Evolutionary conservation across 2,113 vertebrate genomes (phyloP).

Genomic region (Clinocottus analis): DNA sequence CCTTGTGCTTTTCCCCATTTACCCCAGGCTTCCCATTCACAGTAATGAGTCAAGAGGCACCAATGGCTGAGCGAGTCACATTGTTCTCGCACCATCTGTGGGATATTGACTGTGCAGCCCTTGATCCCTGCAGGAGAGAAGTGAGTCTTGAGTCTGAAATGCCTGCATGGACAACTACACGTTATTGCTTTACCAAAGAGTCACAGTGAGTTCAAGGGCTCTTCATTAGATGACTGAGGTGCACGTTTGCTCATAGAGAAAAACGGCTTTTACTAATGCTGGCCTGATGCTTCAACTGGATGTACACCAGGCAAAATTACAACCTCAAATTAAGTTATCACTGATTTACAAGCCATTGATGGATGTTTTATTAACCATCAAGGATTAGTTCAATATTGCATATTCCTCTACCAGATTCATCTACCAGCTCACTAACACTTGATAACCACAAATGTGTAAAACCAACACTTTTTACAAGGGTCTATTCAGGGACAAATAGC

Average conservation of each 20-base stretch:
- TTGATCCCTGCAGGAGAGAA: constrained; percentile 33
- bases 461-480: neutral
- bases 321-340: neutral
- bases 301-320: neutral
- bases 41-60: constrained; percentile 60
- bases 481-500: neutral
- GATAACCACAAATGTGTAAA: neutral
- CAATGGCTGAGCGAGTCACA: constrained; percentile 37
- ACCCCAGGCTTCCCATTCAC: constrained; percentile 50
- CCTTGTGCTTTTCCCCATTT: constrained; percentile 61
- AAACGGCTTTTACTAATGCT: neutral
- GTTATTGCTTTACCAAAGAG: constrained; percentile 43
- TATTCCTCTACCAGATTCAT: neutral
- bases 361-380: neutral
- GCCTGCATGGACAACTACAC: constrained; percentile 35
- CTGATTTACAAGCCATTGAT: neutral
- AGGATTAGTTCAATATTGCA: neutral
- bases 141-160: constrained; percentile 51
- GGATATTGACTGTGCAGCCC: constrained; percentile 49
- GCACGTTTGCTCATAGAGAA: constrained; percentile 5
- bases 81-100: constrained; percentile 45
- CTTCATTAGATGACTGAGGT: constrained; percentile 18
- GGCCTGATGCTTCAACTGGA: neutral
- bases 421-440: neutral
- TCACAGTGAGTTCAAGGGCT: constrained; percentile 62